Conservation (phyloP, 2,797 vertebrate genomes). For the Cynodonichthys magdalenae region DNA sequence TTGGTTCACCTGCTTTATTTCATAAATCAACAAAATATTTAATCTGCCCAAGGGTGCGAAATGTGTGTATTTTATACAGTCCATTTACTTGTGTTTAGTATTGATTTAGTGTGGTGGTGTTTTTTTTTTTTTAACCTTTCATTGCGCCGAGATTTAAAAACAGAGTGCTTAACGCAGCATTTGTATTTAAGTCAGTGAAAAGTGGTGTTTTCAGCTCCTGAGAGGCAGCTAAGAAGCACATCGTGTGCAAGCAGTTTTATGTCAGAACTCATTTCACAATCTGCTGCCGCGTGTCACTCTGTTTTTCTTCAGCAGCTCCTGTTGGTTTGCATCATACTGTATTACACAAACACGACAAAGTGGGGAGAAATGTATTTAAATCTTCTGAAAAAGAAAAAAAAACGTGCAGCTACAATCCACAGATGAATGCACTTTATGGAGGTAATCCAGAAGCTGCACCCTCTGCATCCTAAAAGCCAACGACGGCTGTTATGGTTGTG, state of each 20-base stretch:
- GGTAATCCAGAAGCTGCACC: conserved; percentile 4
- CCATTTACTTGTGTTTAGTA: conserved; percentile 27
- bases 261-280: conserved; percentile 49
- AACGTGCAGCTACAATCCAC: conserved; percentile 26
- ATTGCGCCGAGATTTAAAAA: conserved; percentile 27
- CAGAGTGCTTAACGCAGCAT: conserved; percentile 16
- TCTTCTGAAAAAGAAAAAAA: conserved; percentile 22
- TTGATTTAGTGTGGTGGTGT: conserved; percentile 21
- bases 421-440: conserved; percentile 39
- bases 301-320: conserved; percentile 32
- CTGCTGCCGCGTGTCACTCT: conserved; percentile 15
- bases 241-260: conserved; percentile 38
- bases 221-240: conserved; percentile 25
- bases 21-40: conserved; percentile 11
- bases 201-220: conserved; percentile 34
- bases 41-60: conserved; percentile 1
- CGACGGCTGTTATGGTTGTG: conserved; percentile 11
- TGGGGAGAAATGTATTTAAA: conserved; percentile 33
- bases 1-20: conserved; percentile 13
- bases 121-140: conserved; percentile 37
- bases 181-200: conserved; percentile 16
- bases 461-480: conserved; percentile 5
- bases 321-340: conserved; percentile 35
- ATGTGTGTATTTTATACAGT: conserved; percentile 14
- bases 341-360: conserved; percentile 41